Evolutionary conservation across 2,113 vertebrate genomes (phyloP).

Genomic region (Corynorhinus townsendii): DNA sequence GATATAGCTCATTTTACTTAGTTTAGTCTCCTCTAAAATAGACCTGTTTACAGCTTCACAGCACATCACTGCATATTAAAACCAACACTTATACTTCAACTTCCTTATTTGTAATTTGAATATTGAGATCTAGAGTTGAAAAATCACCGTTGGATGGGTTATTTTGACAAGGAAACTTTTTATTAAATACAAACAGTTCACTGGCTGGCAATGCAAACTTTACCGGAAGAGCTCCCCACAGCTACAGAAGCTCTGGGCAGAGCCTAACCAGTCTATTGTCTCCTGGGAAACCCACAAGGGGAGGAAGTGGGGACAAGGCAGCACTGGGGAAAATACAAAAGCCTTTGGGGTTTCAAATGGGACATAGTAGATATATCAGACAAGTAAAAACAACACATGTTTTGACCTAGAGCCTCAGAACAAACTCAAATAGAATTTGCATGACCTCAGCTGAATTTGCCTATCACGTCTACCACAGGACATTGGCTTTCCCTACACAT

Average conservation of each 20-base stretch:
- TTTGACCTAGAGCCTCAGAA: not conserved
- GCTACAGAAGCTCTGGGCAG: not conserved
- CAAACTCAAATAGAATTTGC: not conserved
- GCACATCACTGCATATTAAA: not conserved
- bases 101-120: not conserved
- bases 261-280: not conserved
- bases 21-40: not conserved
- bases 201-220: not conserved
- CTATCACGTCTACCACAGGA: not conserved
- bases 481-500: not conserved
- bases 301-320: not conserved
- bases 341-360: not conserved
- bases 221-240: not conserved
- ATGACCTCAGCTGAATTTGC: not conserved
- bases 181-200: not conserved
- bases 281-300: not conserved
- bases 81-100: not conserved
- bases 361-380: not conserved
- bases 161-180: not conserved
- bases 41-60: not conserved
- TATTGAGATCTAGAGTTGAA: not conserved
- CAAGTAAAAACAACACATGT: not conserved
- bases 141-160: slow-evolving; percentile 4
- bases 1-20: not conserved
- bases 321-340: not conserved